These are phyloP conservation scores for Tragopan temminckii DNA, from an alignment of 2,797 vertebrate species.

Conservation along the genomic window DNA sequence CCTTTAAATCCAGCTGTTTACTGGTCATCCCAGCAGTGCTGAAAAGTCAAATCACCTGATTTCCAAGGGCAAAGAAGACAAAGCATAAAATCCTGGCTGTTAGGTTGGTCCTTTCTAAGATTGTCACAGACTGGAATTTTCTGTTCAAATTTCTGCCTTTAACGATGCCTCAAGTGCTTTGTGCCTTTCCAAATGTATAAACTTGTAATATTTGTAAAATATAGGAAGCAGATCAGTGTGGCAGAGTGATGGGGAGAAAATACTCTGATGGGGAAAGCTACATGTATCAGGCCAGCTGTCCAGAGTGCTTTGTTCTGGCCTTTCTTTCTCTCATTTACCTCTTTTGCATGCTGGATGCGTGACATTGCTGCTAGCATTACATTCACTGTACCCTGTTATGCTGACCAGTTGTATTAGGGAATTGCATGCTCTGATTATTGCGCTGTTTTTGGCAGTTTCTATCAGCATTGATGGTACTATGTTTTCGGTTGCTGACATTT, in stretches of 20 bases:
- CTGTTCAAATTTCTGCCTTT: neutral
- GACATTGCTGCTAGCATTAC: fast-evolving
- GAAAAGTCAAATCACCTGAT: neutral
- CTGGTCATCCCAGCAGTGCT: neutral
- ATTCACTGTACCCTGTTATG: fast-evolving
- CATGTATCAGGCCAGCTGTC: neutral
- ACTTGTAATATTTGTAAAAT: neutral
- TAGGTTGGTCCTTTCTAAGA: neutral
- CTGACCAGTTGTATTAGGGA: fast-evolving
- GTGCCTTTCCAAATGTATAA: neutral
- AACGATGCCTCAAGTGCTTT: neutral
- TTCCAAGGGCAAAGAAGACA: neutral
- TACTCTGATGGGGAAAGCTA: neutral
- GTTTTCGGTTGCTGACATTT: neutral
- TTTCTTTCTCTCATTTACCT: neutral
- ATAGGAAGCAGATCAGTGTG: fast-evolving
- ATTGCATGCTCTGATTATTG: neutral
- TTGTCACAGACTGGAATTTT: fast-evolving
- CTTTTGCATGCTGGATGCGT: neutral
- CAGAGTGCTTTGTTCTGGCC: neutral
- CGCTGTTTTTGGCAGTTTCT: neutral
- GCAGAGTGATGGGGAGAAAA: neutral
- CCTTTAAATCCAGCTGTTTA: neutral
- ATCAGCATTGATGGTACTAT: neutral
- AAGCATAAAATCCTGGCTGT: neutral